Percentiles rank a stretch among this genome's conserved stretches.
phyloP scores from a whole-genome alignment of 2,888 invertebrate species.

The Agriopis aurantiaria region DNA sequence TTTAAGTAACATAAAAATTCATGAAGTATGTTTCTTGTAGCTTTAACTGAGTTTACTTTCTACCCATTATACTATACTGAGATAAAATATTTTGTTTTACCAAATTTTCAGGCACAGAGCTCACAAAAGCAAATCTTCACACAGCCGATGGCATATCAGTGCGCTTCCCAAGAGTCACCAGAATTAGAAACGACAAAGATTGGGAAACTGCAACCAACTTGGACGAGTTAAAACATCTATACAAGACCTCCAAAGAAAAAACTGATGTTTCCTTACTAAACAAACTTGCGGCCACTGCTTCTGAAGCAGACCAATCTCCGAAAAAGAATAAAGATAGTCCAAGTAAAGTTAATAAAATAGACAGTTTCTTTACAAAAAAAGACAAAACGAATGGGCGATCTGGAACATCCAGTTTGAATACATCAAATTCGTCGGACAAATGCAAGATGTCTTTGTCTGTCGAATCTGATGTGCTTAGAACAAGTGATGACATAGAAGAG shows the following conservation, averaged over 20 bases:
- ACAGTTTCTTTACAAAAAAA: constrained; percentile 39
- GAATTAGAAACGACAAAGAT: constrained; percentile 93
- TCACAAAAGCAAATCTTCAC: constrained; percentile 93
- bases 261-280: constrained; percentile 86
- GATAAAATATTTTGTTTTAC: constrained; percentile 18
- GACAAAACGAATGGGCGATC: not conserved
- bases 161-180: constrained; percentile 95
- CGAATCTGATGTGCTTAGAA: too few species aligned
- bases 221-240: constrained; percentile 89
- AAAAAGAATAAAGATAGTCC: constrained; percentile 64
- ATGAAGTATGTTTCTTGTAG: not conserved
- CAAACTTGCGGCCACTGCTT: constrained; percentile 73
- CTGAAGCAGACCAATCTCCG: constrained; percentile 56
- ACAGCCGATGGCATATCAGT: constrained; percentile 98
- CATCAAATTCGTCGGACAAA: constrained; percentile 26
- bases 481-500: constrained; percentile 1
- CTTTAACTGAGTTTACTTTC: constrained; percentile 4
- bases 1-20: too few species aligned
- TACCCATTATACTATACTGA: not conserved
- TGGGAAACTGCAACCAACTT: constrained; percentile 94
- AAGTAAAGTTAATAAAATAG: constrained; percentile 45
- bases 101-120: constrained; percentile 88
- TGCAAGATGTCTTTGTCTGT: not conserved
- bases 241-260: constrained; percentile 89
- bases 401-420: constrained; percentile 1